A percentile compares a stretch with the other conserved stretches of the same genome.
phyloP scores from a whole-genome alignment of 2,888 invertebrate species.

The Apotomis capreana region DNA sequence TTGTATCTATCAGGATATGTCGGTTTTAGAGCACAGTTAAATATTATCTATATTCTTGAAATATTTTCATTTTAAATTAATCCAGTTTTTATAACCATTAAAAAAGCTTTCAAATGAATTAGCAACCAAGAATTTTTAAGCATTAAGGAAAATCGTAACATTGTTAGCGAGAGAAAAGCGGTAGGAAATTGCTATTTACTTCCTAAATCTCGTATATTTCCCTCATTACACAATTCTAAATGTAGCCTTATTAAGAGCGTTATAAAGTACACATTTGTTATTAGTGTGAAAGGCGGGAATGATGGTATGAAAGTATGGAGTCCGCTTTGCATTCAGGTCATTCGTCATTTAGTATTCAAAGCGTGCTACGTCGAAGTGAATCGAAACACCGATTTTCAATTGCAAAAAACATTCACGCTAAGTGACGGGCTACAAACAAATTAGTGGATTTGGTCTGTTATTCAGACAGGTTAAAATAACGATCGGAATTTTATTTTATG shows the following conservation, averaged over 20 bases:
- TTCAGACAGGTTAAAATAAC: conserved; percentile 8
- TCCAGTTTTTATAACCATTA: background rate
- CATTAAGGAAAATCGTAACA: conserved; percentile 38
- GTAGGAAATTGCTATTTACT: conserved; percentile 16
- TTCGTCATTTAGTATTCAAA: conserved; percentile 67
- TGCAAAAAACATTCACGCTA: conserved; percentile 50
- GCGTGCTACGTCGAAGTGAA: conserved; percentile 56
- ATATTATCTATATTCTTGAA: background rate
- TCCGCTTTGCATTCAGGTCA: conserved; percentile 61
- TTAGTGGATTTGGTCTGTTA: conserved; percentile 22
- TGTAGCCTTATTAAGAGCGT: background rate
- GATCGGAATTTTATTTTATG: background rate
- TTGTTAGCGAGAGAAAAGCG: conserved; percentile 41
- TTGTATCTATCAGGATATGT: too few relatives aligned
- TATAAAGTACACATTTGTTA: background rate
- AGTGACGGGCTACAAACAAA: conserved; percentile 41
- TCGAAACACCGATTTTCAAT: conserved; percentile 62
- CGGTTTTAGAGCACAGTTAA: too few relatives aligned
- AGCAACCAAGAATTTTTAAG: conserved; percentile 25
- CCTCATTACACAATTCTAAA: background rate
- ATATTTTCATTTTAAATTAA: background rate
- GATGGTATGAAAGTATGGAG: conserved; percentile 30
- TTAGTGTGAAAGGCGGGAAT: background rate
- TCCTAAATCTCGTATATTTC: conserved; percentile 5
- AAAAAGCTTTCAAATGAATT: conserved; percentile 34